Conservation (phyloP, 2,113 vertebrate species). For the Myotis brandtii region DNA sequence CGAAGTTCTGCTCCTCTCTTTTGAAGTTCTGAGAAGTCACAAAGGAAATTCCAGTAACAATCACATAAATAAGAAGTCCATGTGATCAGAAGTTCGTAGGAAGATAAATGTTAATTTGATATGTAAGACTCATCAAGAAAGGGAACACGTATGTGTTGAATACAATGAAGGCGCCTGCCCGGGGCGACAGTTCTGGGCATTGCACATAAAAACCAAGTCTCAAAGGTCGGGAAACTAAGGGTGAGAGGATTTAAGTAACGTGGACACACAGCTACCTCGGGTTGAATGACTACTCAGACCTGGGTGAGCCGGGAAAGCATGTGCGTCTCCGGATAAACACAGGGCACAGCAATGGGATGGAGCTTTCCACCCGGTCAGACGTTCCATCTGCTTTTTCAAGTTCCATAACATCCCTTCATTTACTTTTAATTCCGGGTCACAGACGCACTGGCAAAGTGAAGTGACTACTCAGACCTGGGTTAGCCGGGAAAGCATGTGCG, state of each 20-base stretch:
- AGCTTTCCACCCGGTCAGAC: neutral
- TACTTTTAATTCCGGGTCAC: neutral
- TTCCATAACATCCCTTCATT: neutral
- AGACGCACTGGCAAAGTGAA: neutral
- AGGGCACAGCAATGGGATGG: neutral
- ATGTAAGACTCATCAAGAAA: neutral
- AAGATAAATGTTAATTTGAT: neutral
- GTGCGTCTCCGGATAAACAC: rapidly evolving
- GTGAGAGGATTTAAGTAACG: neutral
- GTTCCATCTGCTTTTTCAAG: neutral
- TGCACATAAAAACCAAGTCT: neutral
- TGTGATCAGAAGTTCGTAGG: neutral
- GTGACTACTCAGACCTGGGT: neutral
- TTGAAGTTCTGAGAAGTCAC: constrained; percentile 94
- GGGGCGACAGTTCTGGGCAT: neutral
- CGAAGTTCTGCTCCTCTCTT: constrained; percentile 98
- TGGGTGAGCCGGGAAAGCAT: rapidly evolving
- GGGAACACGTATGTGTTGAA: neutral
- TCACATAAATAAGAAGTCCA: neutral
- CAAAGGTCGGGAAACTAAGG: neutral
- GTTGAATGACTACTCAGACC: neutral
- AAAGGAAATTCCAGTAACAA: constrained; percentile 56
- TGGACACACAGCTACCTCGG: neutral
- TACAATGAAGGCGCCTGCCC: neutral
- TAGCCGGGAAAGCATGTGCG: neutral